phyloP scores from a whole-genome alignment of 2,113 vertebrate species.

The Pygoscelis antarcticus region DNA sequence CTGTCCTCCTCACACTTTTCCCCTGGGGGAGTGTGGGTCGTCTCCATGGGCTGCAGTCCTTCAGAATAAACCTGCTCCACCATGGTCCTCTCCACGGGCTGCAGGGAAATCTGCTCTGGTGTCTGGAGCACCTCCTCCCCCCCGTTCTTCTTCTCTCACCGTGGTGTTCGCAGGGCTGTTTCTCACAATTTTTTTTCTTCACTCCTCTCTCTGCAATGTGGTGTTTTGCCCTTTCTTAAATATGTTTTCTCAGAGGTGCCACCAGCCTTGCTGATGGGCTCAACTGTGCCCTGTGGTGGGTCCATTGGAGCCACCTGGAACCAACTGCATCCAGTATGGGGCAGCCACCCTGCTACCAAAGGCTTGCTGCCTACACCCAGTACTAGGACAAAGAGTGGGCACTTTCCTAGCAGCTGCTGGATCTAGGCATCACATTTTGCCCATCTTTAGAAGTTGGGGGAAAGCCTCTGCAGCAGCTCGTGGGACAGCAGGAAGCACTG shows the following conservation, averaged over 20 bases:
- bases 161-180: neutral
- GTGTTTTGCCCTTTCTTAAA: neutral
- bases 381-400: neutral
- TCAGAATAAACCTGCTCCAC: neutral
- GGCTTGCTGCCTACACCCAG: neutral
- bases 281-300: neutral
- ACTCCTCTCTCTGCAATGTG: neutral
- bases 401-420: neutral
- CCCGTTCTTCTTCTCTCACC: neutral
- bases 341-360: neutral
- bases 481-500: neutral
- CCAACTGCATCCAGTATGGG: fast-evolving
- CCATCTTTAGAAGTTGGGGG: neutral
- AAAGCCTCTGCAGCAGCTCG: neutral
- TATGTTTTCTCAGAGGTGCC: neutral
- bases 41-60: neutral
- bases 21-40: neutral
- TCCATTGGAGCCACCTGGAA: neutral
- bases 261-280: neutral
- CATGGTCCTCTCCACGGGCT: neutral
- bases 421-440: neutral
- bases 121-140: neutral
- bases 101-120: neutral
- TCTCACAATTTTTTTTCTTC: neutral
- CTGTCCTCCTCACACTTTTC: neutral